Base-by-base conservation (phyloP, 2,888 invertebrate genomes). In the Drosophila kuntzei region DNA sequence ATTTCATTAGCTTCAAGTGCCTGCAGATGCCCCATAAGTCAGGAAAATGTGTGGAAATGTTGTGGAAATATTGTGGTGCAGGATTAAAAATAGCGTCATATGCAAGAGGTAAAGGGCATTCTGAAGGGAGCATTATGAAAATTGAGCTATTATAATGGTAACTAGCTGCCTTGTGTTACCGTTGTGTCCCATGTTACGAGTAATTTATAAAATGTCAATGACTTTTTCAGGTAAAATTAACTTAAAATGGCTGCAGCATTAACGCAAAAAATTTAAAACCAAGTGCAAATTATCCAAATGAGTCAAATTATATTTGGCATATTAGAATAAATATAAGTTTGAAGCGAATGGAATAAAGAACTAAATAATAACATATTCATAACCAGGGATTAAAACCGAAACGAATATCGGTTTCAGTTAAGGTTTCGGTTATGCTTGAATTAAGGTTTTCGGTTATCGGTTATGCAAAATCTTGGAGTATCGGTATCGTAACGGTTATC, bases 1-100 rank as follows among this genome's bases (percentile, higher is more conserved):
- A 65, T 80, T 79, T 58, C 55, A 80, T 83, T 68, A 65, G 83
- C 51, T 49, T 41, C 41, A 57, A 57, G 51, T 43, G 50, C 44
- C 43, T 32, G 32, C 54, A 55, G 54, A 11, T 55, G 44, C 11
- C 11, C 32, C 44, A 46, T 37, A 29, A 36, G 18, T 27, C 16
- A 34, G 22, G 18, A 11, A 8, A 36, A 9, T 41, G n/a, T 29
- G 11, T 16, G 14, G 16, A 29, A 39, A 22, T 43, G 36, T 39
- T 18, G 20, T 29, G 29, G 32, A 37, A 58, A 47, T 37, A 22
- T 34, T 12, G 20, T 8, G 46, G 46, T 47, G 47, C 20, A 18
- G 47, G n/a, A 32, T 32, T 47, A 32, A 29, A 11, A 41, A 54
- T 20, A 18, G 20, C 9, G n/a, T 29, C 20, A 39, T 20, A 53